These are phyloP conservation scores for Peribatodes rhomboidaria DNA, from an alignment of 2,888 invertebrate species.

Conservation along the genomic window DNA sequence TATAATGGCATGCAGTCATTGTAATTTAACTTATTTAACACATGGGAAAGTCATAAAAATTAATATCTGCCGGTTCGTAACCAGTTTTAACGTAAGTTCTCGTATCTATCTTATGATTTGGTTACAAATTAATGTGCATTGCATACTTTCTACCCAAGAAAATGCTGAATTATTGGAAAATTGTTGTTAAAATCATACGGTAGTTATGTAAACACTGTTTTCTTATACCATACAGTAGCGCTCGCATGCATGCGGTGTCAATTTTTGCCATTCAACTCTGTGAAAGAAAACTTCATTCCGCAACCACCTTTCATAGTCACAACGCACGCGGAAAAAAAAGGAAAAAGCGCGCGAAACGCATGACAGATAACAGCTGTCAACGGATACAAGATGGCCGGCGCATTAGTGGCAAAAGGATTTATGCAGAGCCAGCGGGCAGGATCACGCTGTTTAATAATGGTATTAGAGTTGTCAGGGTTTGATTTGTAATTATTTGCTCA, in stretches of 20 bases:
- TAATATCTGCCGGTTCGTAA: no score
- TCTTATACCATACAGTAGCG: not conserved
- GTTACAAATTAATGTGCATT: no score
- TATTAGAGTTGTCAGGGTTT: constrained; percentile 6
- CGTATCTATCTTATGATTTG: no score
- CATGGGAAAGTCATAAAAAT: no score
- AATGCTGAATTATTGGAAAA: no score
- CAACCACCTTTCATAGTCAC: constrained; percentile 12
- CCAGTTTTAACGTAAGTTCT: no score
- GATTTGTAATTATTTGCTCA: not conserved
- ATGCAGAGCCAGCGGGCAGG: not conserved
- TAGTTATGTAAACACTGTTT: not conserved
- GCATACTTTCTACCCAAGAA: no score
- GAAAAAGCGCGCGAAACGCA: constrained; percentile 23
- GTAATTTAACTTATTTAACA: no score
- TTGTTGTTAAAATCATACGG: no score
- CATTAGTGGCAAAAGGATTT: constrained; percentile 24
- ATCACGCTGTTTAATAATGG: not conserved
- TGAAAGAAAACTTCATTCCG: constrained; percentile 17
- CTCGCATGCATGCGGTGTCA: not conserved
- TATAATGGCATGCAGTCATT: no score
- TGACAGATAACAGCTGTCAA: constrained; percentile 31
- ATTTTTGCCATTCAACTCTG: not conserved
- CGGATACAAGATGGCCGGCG: constrained; percentile 22
- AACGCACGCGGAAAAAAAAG: constrained; percentile 6